A percentile compares a stretch with the other conserved stretches of the same genome.
Evolutionary conservation across 1,140 invertebrate genomes (phyloP).

Genomic region (Sminthurides bifidus): DNA sequence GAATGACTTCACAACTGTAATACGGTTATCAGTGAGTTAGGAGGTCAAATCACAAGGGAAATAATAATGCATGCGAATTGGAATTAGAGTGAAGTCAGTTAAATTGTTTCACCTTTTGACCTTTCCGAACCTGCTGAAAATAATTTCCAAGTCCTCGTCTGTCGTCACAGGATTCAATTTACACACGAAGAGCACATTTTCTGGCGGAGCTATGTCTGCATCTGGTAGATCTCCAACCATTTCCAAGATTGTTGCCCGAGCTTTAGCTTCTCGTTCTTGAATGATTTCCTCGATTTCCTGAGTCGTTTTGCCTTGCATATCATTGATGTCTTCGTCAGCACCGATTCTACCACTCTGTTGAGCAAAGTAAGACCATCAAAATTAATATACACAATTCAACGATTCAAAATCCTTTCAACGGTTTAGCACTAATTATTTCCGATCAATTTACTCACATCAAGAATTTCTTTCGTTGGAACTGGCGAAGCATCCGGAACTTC

Average conservation of each 20-base stretch:
- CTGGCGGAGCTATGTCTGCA: conserved; percentile 92
- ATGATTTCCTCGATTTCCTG: conserved; percentile 79
- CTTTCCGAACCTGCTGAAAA: conserved; percentile 92
- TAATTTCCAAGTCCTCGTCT: conserved; percentile 94
- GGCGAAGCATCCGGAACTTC: conserved; percentile 71
- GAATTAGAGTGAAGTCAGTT: neutral
- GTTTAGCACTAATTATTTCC: conserved; percentile 9
- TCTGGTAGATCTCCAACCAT: conserved; percentile 97
- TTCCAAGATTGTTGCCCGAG: conserved; percentile 92
- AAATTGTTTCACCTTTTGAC: conserved; percentile 54
- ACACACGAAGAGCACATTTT: conserved; percentile 98
- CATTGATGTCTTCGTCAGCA: conserved; percentile 89
- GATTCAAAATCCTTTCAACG: conserved; percentile 7
- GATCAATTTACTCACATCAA: conserved; percentile 42
- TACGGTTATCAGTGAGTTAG: no score
- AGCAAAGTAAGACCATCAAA: neutral
- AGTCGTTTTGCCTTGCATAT: conserved; percentile 66
- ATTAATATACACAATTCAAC: conserved; percentile 12
- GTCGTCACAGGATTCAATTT: conserved; percentile 99
- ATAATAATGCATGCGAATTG: conserved; percentile 1
- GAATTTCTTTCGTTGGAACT: conserved; percentile 64
- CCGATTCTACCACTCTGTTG: conserved; percentile 71
- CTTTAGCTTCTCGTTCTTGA: conserved; percentile 85
- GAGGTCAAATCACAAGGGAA: conserved; percentile 6
- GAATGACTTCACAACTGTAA: conserved; percentile 85